Conservation (phyloP, 2,113 vertebrate genomes). For the Hiodon alosoides region DNA sequence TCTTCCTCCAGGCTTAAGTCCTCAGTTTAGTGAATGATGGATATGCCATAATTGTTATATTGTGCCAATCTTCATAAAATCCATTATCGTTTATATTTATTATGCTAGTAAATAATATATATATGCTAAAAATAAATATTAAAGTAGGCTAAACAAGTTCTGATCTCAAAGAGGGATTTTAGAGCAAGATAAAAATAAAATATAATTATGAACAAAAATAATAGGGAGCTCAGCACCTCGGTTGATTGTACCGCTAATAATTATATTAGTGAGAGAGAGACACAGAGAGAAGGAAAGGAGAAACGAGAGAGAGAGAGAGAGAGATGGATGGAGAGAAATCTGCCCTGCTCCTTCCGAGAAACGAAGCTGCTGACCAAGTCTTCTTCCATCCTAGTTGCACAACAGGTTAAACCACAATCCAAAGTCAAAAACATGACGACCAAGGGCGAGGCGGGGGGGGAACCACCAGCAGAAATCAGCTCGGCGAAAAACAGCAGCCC, state of each 20-base stretch:
- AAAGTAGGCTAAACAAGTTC: no score
- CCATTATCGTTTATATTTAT: not conserved
- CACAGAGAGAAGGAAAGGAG: not conserved
- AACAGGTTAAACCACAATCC: slow-evolving; percentile 37
- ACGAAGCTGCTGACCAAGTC: slow-evolving; percentile 10
- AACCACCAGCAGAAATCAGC: slow-evolving; percentile 11
- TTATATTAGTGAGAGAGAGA: no score
- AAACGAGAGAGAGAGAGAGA: not conserved
- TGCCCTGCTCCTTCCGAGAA: not conserved
- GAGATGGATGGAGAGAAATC: not conserved
- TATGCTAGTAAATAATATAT: no score
- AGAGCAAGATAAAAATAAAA: no score
- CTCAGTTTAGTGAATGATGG: not conserved
- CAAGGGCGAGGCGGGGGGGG: slow-evolving; percentile 8
- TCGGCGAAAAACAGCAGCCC: slow-evolving; percentile 1
- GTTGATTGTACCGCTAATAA: no score
- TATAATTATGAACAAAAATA: no score
- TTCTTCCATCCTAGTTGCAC: slow-evolving; percentile 18
- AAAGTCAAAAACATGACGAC: slow-evolving; percentile 5
- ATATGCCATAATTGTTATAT: not conserved
- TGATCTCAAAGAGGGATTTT: no score
- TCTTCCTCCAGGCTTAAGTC: not conserved
- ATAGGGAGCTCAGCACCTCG: no score
- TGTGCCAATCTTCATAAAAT: not conserved
- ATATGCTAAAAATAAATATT: no score